A percentile compares a stretch with the other conserved stretches of the same genome.
These are phyloP conservation scores for Magallana gigas DNA, from an alignment of 1,140 invertebrate species.

Conservation along the genomic window DNA sequence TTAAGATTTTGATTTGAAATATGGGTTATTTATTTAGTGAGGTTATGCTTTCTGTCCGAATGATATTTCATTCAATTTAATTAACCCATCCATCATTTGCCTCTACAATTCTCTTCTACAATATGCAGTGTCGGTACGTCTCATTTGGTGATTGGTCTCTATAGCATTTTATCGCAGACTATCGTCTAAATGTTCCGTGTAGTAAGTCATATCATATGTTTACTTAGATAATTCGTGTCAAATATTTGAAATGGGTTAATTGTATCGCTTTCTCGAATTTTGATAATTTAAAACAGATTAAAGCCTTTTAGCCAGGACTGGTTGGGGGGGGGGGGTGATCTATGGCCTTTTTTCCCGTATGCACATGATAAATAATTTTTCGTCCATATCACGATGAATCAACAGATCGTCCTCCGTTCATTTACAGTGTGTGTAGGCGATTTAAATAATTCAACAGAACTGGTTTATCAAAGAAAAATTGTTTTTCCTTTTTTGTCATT, in stretches of 20 bases:
- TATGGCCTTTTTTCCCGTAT: background rate
- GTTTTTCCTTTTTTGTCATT: too few relatives aligned
- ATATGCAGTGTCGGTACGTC: background rate
- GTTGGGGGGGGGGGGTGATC: too few relatives aligned
- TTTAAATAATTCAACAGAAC: too few relatives aligned
- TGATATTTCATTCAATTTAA: background rate
- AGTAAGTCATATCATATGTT: background rate
- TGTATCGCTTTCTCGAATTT: background rate
- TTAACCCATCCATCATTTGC: constrained; percentile 21
- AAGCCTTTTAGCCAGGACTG: background rate
- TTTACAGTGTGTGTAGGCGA: too few relatives aligned
- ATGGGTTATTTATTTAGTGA: background rate
- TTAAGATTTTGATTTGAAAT: background rate
- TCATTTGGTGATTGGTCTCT: background rate
- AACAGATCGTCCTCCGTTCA: background rate
- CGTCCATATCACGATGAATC: background rate
- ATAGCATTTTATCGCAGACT: background rate
- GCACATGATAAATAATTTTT: background rate
- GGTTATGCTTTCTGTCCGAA: background rate
- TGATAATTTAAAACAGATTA: background rate
- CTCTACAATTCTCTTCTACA: background rate
- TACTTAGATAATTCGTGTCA: constrained; percentile 10
- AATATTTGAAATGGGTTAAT: constrained; percentile 7
- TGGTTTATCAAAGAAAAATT: too few relatives aligned
- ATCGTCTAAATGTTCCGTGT: background rate